Base-by-base conservation (phyloP, 2,113 vertebrate species). In the Neogobius melanostomus region DNA sequence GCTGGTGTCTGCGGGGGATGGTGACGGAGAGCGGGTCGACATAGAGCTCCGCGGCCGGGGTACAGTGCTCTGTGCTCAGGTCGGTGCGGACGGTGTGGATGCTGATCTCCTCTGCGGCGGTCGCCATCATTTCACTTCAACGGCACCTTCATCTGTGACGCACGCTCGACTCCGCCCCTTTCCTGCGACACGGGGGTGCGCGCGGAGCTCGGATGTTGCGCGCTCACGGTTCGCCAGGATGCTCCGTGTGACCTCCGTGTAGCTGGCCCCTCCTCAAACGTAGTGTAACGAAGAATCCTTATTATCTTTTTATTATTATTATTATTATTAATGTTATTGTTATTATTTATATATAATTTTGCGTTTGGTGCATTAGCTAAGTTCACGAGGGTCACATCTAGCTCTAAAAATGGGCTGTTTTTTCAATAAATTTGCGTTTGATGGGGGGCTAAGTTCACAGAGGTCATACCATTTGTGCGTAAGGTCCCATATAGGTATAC, bases 71-170 rank as follows among this genome's bases (percentile, higher is more conserved):
- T 16, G 52, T 8, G 51, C 15, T 8, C 14, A 9, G 9, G 52
- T 8, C 71, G 62, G 74, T 74, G 68, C 76, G 65, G 66, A 50
- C 73, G 66, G 83, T 81, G 11, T 70, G 84, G 62, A 10, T 44
- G 76, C 71, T 75, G 54, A 88, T 76, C 76, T 89, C 91, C 73
- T 89, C 87, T 57, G 87, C 86, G 46, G 69, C 82, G 78, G 89
- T 87, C 90, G 84, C 87, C 88, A 90, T 91, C 88, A 83, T 89
- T 63, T 82, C 15, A 62, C 51, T 15, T 16, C 51, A 11, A 17
- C 53, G 9, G n/a, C 51, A 17, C 68, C 45, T 44, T 72, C 4
- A 36, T 36, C 49, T 70, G 2, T 47, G 52, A 66, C 10, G 14
- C 16, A 17, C 66, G 7, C 14, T n/a, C 43, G 28, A 1, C 66